Percentiles rank a stretch among this genome's conserved stretches.
Evolutionary conservation across 2,888 invertebrate species (phyloP).

Genomic region (Meteorus cinctellus): DNA sequence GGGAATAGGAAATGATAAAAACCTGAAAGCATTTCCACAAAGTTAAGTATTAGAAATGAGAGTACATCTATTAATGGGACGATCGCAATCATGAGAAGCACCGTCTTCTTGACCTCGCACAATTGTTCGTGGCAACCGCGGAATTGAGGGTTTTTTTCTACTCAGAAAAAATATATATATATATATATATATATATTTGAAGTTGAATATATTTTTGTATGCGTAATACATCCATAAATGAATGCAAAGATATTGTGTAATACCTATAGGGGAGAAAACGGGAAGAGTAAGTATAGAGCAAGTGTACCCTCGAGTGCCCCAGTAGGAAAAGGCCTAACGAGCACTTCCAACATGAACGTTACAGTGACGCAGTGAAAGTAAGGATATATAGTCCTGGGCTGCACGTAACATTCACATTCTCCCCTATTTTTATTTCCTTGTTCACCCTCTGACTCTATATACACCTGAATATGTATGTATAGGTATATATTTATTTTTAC

Average conservation of each 20-base stretch:
- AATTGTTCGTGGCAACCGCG: slow-evolving; percentile 20
- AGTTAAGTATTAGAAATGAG: neutral
- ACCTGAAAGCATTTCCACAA: slow-evolving; percentile 30
- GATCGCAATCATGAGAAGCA: slow-evolving; percentile 24
- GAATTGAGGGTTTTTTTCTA: neutral
- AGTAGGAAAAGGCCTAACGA: slow-evolving; percentile 26
- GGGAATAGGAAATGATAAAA: slow-evolving; percentile 17
- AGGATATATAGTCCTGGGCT: neutral
- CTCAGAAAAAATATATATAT: neutral
- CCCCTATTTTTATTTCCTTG: neutral
- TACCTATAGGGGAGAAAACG: neutral
- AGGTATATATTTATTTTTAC: neutral
- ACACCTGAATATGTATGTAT: neutral
- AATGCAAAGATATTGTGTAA: neutral
- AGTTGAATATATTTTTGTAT: neutral
- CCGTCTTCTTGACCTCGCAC: slow-evolving; percentile 23
- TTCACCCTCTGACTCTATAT: neutral
- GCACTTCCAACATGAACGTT: slow-evolving; percentile 15
- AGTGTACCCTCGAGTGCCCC: slow-evolving; percentile 10
- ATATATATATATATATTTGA: neutral
- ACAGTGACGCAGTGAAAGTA: neutral
- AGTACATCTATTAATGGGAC: slow-evolving; percentile 29
- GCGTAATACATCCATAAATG: no score
- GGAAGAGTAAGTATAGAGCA: neutral
- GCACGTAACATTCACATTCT: neutral